phyloP scores from a whole-genome alignment of 2,797 vertebrate genomes.

The Tenualosa thibaudeaui region DNA sequence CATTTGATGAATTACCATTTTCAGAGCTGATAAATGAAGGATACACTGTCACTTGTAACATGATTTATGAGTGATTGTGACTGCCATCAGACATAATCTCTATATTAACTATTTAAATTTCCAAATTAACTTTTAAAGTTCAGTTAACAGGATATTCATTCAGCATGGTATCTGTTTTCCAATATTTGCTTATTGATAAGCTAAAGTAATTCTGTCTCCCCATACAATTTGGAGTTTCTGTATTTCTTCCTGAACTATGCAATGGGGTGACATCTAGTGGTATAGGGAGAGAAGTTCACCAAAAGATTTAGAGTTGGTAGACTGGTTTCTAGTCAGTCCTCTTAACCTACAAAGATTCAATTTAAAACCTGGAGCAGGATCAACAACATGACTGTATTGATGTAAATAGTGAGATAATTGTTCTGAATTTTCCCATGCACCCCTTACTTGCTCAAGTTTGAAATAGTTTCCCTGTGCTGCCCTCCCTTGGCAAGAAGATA shows the following conservation, averaged over 20 bases:
- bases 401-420: too few relatives aligned
- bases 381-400: too few relatives aligned
- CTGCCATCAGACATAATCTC: neutral
- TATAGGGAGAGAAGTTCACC: neutral
- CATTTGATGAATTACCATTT: neutral
- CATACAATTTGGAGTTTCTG: neutral
- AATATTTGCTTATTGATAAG: neutral
- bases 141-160: neutral
- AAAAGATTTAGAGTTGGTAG: neutral
- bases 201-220: neutral
- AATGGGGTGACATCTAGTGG: neutral
- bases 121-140: neutral
- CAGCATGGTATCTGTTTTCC: neutral
- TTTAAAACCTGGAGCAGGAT: neutral
- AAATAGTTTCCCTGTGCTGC: slow-evolving; percentile 8
- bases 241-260: neutral
- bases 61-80: neutral
- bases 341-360: neutral
- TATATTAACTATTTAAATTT: neutral
- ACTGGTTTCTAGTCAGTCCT: neutral
- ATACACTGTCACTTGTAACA: neutral
- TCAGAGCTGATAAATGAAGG: neutral
- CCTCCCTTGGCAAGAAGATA: neutral
- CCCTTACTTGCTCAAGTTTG: neutral
- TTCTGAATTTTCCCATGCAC: neutral